A percentile compares a stretch with the other conserved stretches of the same genome.
Conservation (phyloP, 2,113 vertebrate genomes). For the Psilopogon haemacephalus region DNA sequence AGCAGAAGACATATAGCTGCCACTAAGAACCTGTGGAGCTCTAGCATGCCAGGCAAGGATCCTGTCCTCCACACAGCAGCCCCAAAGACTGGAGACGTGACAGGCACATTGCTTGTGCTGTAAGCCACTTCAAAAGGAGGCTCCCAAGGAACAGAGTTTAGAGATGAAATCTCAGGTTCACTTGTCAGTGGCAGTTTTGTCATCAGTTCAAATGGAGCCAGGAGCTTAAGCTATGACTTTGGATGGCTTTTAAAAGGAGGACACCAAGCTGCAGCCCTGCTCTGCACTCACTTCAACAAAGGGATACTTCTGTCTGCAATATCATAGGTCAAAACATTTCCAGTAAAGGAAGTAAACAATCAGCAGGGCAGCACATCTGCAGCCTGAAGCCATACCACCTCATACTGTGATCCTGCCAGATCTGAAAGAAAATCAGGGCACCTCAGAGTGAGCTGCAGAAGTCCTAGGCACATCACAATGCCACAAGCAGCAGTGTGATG, state of each 20-base stretch:
- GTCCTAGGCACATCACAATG: not conserved
- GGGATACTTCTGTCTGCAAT: not conserved
- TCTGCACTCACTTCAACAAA: not conserved
- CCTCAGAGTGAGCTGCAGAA: not conserved
- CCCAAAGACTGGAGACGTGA: not conserved
- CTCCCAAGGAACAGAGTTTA: not conserved
- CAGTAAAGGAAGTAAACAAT: not conserved
- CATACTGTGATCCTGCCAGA: not conserved
- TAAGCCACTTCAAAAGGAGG: not conserved
- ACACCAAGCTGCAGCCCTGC: not conserved
- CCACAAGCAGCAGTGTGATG: accelerated
- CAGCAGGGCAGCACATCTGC: accelerated
- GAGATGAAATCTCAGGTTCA: not conserved
- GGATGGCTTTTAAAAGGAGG: not conserved
- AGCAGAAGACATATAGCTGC: not conserved
- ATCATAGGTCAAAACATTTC: not conserved
- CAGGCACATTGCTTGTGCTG: accelerated
- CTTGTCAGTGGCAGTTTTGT: not conserved
- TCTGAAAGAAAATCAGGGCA: not conserved
- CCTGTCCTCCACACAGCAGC: not conserved
- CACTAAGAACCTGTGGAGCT: not conserved
- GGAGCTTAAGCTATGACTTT: not conserved
- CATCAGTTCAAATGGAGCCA: not conserved
- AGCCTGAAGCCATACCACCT: not conserved
- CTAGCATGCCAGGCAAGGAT: not conserved